Base-by-base conservation (phyloP, 2,797 vertebrate species). In the Protonibea diacanthus region DNA sequence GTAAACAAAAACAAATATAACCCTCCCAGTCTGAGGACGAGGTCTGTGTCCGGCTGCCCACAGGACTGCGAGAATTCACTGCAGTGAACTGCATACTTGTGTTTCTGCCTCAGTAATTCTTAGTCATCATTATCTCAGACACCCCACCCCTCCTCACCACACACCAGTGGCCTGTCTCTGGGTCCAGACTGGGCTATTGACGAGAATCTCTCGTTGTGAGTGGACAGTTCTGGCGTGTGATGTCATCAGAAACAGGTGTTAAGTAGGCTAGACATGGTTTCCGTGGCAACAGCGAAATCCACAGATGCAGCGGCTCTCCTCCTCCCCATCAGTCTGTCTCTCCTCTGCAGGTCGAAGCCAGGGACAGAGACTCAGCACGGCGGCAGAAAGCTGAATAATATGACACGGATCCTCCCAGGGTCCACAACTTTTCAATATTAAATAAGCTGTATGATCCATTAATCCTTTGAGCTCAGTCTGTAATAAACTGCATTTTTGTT, bases 401-500 rank as follows among this genome's bases (percentile, higher is more conserved):
- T 76, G 94, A 96, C 95, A 95, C 79, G 78, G 95, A 93, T 83
- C 93, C 91, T 74, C 15, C 40, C 74, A 52, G 86, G 94, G 84
- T 95, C 94, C 89, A 94, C 92, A 95, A 81, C 51, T 62, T 81
- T 93, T 93, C 71, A 72, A 90, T 92, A 89, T 91, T 82, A 92
- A 92, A 95, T 94, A 94, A 95, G 94, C 93, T 94, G 90, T 91
- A 92, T 82, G 83, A 93, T 88, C 80, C 89, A 91, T 95, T 95
- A 95, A 94, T 94, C 94, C 93, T 95, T 95, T 94, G 90, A 91
- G 92, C 93, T 94, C 92, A 74, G 81, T 91, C 89, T 92, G 89
- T 83, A 87, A 89, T 78, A 49, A 88, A 84, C 84, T 83, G 89
- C 91, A 90, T 89, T 91, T 89, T 80, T 81, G 44, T 82, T 68